Base-by-base conservation (phyloP, 1,140 invertebrate species). In the Chironomus tepperi region DNA sequence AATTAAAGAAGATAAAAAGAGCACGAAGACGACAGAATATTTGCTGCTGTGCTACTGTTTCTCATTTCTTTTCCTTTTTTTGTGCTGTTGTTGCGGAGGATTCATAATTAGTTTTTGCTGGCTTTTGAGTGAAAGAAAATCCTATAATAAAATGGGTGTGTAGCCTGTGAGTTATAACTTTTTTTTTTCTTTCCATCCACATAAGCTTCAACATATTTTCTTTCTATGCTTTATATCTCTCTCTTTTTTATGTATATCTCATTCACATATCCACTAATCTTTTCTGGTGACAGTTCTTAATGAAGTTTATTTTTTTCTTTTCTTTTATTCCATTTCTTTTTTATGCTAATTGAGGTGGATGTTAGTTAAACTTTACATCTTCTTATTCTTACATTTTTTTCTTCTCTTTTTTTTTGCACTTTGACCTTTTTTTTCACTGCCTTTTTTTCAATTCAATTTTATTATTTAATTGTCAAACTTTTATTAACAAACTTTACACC, bases 91-190 rank as follows among this genome's bases (percentile, higher is more conserved):
- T n/a, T 47, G n/a, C 47, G 12, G 9, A n/a, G 47, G 5, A 57
- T 57, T 57, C 47, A 57, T 57, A 57, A 57, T 57, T 57, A 57
- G 47, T 57, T 57, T 57, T n/a, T 57, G 47, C n/a, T 57, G 47
- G 47, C 12, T 57, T 57, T 57, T 47, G 47, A 57, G 47, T n/a
- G 47, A 57, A 15, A 57, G 47, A 57, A 57, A 57, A 57, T 12
- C 12, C 47, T 57, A 18, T 70, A 70, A 70, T 70, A 70, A 70
- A 70, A 70, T 70, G 65, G 65, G 65, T 70, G 65, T 70, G 65
- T 57, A 57, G 47, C 47, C 47, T 57, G 47, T 57, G 47, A 57
- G 47, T 70, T 70, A 70, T 70, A 21, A 70, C 19, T 70, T 70
- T 67, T 67, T 67, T 65, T n/a, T 65, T 67, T 67, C 65, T 67